Evolutionary conservation across 2,797 vertebrate genomes (phyloP).

Genomic region (Anniella stebbinsi): DNA sequence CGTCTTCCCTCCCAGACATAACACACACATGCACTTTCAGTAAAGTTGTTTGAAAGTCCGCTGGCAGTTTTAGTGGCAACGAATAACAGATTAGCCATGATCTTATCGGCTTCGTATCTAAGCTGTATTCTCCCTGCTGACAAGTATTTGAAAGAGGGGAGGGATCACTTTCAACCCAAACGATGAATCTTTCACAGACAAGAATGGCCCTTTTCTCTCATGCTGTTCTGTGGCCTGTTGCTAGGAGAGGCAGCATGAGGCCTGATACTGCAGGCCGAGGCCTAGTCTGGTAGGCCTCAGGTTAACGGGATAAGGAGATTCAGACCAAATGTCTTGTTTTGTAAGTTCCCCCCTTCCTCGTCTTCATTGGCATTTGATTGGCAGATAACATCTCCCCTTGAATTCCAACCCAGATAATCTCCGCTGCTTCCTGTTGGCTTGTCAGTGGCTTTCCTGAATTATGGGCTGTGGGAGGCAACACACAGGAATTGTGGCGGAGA

Average conservation of each 20-base stretch:
- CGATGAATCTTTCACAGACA: slow-evolving; percentile 89
- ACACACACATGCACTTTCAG: slow-evolving; percentile 64
- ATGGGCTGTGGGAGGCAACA: slow-evolving; percentile 18
- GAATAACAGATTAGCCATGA: slow-evolving; percentile 94
- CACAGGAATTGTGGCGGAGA: slow-evolving; percentile 37
- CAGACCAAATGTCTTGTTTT: slow-evolving; percentile 84
- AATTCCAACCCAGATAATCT: slow-evolving; percentile 62
- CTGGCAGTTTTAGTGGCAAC: slow-evolving; percentile 85
- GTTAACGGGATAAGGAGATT: slow-evolving; percentile 81
- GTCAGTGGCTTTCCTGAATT: slow-evolving; percentile 22
- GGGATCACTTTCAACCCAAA: slow-evolving; percentile 86
- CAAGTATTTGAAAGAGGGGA: slow-evolving; percentile 87
- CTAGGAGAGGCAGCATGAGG: slow-evolving; percentile 83
- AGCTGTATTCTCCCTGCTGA: slow-evolving; percentile 85
- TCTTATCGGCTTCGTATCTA: slow-evolving; percentile 88
- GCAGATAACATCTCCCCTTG: slow-evolving; percentile 81
- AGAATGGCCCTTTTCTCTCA: slow-evolving; percentile 84
- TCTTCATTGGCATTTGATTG: slow-evolving; percentile 83
- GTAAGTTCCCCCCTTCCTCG: slow-evolving; percentile 58
- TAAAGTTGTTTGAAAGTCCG: slow-evolving; percentile 89
- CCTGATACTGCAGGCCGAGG: slow-evolving; percentile 80
- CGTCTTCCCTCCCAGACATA: slow-evolving; percentile 48
- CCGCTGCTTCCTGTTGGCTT: slow-evolving; percentile 58
- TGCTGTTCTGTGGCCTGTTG: slow-evolving; percentile 82
- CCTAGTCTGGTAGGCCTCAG: slow-evolving; percentile 65